Conservation (phyloP, 2,113 vertebrate genomes). For the Passer domesticus region DNA sequence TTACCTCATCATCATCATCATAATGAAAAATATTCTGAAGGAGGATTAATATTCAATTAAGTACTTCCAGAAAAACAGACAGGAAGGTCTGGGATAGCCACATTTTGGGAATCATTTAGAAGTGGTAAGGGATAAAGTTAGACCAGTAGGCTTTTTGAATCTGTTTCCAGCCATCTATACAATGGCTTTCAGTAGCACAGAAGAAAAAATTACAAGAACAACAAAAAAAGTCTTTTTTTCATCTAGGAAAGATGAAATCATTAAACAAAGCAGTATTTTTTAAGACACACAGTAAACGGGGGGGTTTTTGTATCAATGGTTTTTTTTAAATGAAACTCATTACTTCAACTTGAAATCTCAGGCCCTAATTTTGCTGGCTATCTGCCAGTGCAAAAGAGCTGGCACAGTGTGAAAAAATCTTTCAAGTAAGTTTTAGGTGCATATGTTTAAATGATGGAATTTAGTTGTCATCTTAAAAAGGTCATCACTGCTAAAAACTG, state of each 20-base stretch:
- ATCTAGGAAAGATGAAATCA: not conserved
- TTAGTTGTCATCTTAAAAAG: not conserved
- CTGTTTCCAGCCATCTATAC: not conserved
- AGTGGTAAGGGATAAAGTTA: not conserved
- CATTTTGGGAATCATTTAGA: not conserved
- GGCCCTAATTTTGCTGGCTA: not conserved
- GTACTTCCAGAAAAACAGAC: not conserved
- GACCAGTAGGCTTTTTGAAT: not conserved
- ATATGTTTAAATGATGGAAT: not conserved
- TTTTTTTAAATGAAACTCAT: not conserved
- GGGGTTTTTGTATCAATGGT: not conserved
- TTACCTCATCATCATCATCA: not conserved
- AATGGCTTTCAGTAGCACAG: not conserved
- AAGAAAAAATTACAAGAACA: not conserved
- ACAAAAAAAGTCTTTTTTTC: not conserved
- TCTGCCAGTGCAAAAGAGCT: not conserved
- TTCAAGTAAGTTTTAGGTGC: not conserved
- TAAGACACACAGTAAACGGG: not conserved
- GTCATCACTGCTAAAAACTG: not conserved
- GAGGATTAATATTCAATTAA: not conserved
- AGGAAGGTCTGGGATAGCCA: not conserved
- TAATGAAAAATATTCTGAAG: not conserved
- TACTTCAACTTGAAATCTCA: not conserved
- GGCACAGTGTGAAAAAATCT: not conserved
- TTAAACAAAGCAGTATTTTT: not conserved